phyloP scores from a whole-genome alignment of 2,113 vertebrate species.

The Bos indicus region DNA sequence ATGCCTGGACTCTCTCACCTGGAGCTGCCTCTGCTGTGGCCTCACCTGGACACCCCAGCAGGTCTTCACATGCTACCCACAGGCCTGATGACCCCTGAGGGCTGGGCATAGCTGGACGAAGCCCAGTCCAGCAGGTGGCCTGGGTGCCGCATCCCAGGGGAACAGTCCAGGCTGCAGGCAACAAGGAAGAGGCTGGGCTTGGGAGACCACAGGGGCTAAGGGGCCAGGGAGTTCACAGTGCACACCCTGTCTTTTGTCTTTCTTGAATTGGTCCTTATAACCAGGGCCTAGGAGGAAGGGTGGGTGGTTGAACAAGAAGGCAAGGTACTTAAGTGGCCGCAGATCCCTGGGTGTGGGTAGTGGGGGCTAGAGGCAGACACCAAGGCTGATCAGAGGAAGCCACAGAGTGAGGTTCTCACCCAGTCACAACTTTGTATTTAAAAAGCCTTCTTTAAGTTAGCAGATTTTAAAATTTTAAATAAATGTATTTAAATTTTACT shows the following conservation, averaged over 20 bases:
- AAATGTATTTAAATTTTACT: background rate
- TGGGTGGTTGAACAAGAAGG: background rate
- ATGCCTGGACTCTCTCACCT: background rate
- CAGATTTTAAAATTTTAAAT: background rate
- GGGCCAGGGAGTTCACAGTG: background rate
- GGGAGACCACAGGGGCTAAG: background rate
- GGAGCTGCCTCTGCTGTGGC: background rate
- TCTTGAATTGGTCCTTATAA: background rate
- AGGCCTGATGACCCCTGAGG: background rate
- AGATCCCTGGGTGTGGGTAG: accelerated
- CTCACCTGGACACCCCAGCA: background rate
- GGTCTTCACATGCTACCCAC: background rate
- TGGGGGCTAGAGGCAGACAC: background rate
- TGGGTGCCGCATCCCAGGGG: accelerated
- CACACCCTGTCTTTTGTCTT: background rate
- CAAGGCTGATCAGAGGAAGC: background rate
- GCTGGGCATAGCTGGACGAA: too few species aligned
- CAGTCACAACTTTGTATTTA: background rate
- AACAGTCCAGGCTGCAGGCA: background rate
- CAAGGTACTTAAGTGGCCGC: background rate
- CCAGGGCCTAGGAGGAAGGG: accelerated
- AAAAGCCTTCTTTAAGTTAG: background rate
- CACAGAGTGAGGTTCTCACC: background rate
- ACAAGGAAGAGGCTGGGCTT: background rate
- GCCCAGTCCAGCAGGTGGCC: background rate